These are phyloP conservation scores for Amphilophus citrinellus DNA, from an alignment of 2,113 vertebrate species.

Conservation along the genomic window DNA sequence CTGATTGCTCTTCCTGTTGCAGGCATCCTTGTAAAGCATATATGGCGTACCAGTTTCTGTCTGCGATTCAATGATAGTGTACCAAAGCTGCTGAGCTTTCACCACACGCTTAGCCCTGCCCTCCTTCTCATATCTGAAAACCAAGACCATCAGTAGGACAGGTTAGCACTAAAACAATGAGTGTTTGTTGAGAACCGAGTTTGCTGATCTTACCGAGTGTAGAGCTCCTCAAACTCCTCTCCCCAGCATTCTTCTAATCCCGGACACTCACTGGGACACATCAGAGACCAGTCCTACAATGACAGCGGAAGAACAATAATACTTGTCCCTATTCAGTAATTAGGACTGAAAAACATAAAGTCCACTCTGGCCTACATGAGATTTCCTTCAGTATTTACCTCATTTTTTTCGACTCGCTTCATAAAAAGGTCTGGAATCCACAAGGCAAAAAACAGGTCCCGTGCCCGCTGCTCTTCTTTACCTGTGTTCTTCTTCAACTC, in stretches of 20 bases:
- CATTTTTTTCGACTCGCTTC: slow-evolving; percentile 95
- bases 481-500: slow-evolving; percentile 98
- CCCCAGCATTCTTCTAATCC: slow-evolving; percentile 96
- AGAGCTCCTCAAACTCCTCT: slow-evolving; percentile 95
- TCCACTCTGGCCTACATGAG: not conserved
- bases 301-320: not conserved
- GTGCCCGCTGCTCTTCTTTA: slow-evolving; percentile 95
- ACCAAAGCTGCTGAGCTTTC: slow-evolving; percentile 96
- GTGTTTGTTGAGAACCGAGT: not conserved
- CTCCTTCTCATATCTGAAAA: slow-evolving; percentile 89
- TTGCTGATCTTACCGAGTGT: slow-evolving; percentile 84
- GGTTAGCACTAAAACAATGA: not conserved
- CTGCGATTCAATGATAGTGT: slow-evolving; percentile 96
- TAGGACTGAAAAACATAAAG: not conserved
- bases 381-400: slow-evolving; percentile 77
- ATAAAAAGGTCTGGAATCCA: slow-evolving; percentile 99
- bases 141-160: not conserved
- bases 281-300: slow-evolving; percentile 94
- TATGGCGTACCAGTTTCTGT: slow-evolving; percentile 96
- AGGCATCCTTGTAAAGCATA: slow-evolving; percentile 98
- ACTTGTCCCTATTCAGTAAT: not conserved
- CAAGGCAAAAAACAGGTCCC: slow-evolving; percentile 95
- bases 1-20: slow-evolving; percentile 97
- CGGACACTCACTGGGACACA: slow-evolving; percentile 96
- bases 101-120: slow-evolving; percentile 89